These are phyloP conservation scores for Coecobrya sp. DNA, from an alignment of 2,888 invertebrate species.

Conservation along the genomic window DNA sequence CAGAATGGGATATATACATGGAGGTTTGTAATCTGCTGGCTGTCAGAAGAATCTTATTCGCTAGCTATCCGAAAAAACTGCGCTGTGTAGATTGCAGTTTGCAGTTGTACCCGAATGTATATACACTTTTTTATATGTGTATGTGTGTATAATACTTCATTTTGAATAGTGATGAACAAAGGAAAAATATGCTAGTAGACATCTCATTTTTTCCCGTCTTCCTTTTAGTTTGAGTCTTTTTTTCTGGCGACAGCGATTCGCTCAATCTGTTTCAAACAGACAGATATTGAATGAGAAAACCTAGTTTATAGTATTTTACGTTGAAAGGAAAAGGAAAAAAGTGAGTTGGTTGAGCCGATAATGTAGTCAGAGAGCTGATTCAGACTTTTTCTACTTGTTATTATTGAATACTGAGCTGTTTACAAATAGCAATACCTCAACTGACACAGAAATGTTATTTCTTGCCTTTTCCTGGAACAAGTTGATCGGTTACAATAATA, in stretches of 20 bases:
- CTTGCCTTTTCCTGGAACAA: not conserved
- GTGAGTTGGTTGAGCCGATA: not conserved
- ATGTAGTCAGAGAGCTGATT: conserved; percentile 18
- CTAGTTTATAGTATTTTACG: conserved; percentile 36
- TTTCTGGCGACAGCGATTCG: not conserved
- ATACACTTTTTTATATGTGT: not conserved
- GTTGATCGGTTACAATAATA: not conserved
- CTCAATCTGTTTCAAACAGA: conserved; percentile 52
- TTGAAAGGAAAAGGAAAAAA: conserved; percentile 45
- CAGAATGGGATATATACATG: not conserved
- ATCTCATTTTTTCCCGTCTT: conserved; percentile 23
- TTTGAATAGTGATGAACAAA: conserved; percentile 33
- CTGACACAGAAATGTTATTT: conserved; percentile 27
- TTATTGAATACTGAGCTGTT: conserved; percentile 57
- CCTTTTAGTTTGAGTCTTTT: conserved; percentile 7
- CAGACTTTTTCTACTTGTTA: conserved; percentile 30
- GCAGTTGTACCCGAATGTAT: not conserved
- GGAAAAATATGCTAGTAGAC: conserved; percentile 17
- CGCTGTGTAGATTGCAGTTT: not conserved
- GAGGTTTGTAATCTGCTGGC: conserved; percentile 20
- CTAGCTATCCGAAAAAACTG: not conserved
- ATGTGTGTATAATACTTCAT: not conserved
- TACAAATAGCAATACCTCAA: conserved; percentile 55
- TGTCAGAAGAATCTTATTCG: conserved; percentile 16
- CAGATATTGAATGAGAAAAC: conserved; percentile 11